phyloP scores from a whole-genome alignment of 2,113 vertebrate species.

The Pachycephala philippinensis region DNA sequence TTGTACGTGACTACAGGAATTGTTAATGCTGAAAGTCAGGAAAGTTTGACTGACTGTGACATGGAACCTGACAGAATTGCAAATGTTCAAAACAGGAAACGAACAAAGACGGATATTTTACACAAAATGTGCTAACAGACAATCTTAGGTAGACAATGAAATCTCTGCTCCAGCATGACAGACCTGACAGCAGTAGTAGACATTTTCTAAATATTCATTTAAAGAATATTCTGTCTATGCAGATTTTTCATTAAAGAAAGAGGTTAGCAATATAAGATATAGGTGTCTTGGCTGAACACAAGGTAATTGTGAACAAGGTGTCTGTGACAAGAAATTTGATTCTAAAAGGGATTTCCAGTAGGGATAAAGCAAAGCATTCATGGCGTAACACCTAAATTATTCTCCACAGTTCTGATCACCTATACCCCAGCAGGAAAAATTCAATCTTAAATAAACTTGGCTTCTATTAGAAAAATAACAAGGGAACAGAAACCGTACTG shows the following conservation, averaged over 20 bases:
- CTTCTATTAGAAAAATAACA: background rate
- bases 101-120: background rate
- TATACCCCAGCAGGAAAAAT: background rate
- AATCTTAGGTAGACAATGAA: background rate
- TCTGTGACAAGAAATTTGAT: background rate
- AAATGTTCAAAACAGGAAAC: fast-evolving
- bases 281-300: background rate
- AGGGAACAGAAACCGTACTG: background rate
- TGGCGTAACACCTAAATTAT: background rate
- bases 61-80: background rate
- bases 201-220: background rate
- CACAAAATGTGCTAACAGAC: background rate
- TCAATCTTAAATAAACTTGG: background rate
- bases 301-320: background rate
- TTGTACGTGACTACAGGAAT: background rate
- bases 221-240: background rate
- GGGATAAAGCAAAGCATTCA: background rate
- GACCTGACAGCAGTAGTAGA: background rate
- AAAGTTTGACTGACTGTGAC: background rate
- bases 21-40: background rate
- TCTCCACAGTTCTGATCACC: background rate
- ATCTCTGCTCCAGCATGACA: background rate
- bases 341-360: background rate
- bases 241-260: background rate
- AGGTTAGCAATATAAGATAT: background rate